Base-by-base conservation (phyloP, 2,888 invertebrate species). In the Notodonta ziczac region DNA sequence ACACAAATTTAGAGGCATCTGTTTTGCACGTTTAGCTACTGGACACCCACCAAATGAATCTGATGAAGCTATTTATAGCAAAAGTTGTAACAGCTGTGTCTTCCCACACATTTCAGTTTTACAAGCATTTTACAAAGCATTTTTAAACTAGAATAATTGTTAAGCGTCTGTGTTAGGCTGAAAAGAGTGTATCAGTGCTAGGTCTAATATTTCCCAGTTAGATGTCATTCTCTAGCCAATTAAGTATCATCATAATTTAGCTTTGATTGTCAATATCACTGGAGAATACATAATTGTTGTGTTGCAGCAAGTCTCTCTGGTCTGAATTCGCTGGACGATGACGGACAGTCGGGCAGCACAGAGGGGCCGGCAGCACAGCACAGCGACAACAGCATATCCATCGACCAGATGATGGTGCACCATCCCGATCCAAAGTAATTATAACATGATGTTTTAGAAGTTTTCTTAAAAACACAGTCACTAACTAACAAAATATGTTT, bases 361-460 rank as follows among this genome's bases (percentile, higher is more conserved):
- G 79, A 83, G 48, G 70, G 69, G 0, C 72, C 85, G 1, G 80
- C 85, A 8, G 77, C 84, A 58, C 86, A 85, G 62, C 70, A 73
- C 5, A 69, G 78, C 16, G 83, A 87, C 60, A 83, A 87, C 32
- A 69, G 75, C 0, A 68, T 75, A 24, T 62, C 83, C 5, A 61
- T 85, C 42, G 84, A 88, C 59, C 89, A 90, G 78, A 88, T 89
- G 84, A 87, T 88, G 85, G 91, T 92, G 32, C 90, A 90, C 2
- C 83, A 46, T n/a, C 46, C 46, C 5, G 46, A 46, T 2, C 0
- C 46, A 13, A 46, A n/a, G 46, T 46, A 46, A n/a, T n/a, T n/a
- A 13, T 46, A 46, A 0, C 35, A 6, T 35, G 6, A 35, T 35
- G 35, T 35, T 35, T 35, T 35, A 35, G 0, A 35, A 24, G 24